Base-by-base conservation (phyloP, 2,888 invertebrate species). In the Sinohyriopsis cumingii region DNA sequence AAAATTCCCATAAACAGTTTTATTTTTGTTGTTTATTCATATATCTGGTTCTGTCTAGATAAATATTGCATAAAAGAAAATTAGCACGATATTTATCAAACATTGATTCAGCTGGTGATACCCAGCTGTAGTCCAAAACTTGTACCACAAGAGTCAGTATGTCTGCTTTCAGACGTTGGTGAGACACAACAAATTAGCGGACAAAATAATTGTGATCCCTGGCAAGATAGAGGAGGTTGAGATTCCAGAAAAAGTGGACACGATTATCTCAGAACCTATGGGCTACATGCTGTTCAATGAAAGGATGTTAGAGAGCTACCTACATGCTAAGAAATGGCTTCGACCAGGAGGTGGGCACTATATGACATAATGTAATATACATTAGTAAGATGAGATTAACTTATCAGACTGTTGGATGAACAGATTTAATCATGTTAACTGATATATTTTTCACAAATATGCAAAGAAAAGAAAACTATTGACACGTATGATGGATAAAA, bases 241-340 rank as follows among this genome's bases (percentile, higher is more conserved):
- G 82, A 91, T 99, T 76, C 97, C 98, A 1, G 98, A 99, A 90
- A 93, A 93, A 85, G 98, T 99, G 25, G 99, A 99, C 91, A 94
- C 98, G 60, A 98, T 99, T 84, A 96, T 99, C 82, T 98, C 98
- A 2, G 99, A 99, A 91, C 99, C 99, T 0, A 99, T 99, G 99
- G 99, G 99, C n/a, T 99, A 99, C 90, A 99, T 99, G 99, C 91
- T 99, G 69, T 98, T 98, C 90, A 99, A 99, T 91, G 99, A 99
- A 90, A 93, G 99, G 77, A 99, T 99, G 99, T 92, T 99, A 82
- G 99, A 99, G 91, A 98, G 98, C 0, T 99, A 97, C 91, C 92
- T 99, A 74, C 99, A 99, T 92, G 98, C 99, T 5, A 97, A 99
- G 88, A 99, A 99, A 90, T 99, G 98, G 97, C 92, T 99, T 57